A percentile compares a stretch with the other conserved stretches of the same genome.
These are phyloP conservation scores for Cephus pulcher DNA, from an alignment of 2,888 invertebrate species.

Conservation along the genomic window DNA sequence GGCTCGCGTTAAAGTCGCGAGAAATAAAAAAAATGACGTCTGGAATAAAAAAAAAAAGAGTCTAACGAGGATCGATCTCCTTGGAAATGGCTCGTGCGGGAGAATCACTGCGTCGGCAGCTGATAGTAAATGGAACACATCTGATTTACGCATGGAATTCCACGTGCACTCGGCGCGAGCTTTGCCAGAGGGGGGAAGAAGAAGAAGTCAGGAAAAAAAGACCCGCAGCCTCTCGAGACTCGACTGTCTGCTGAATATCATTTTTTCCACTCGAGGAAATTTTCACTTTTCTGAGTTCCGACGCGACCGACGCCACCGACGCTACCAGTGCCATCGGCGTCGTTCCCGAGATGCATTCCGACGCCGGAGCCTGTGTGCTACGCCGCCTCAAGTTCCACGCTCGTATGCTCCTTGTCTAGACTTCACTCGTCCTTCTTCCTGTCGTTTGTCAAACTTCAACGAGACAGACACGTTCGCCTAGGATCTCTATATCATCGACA, in stretches of 20 bases:
- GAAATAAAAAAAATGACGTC: constrained; percentile 10
- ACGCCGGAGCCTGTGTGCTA: background rate
- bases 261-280: constrained; percentile 49
- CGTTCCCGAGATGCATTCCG: background rate
- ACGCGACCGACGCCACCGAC: constrained; percentile 25
- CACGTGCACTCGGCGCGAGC: constrained; percentile 15
- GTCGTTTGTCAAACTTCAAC: constrained; percentile 46
- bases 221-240: constrained; percentile 23
- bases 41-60: constrained; percentile 9
- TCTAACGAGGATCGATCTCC: constrained; percentile 40
- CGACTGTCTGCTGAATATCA: constrained; percentile 45
- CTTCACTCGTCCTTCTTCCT: constrained; percentile 29
- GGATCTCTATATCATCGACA: constrained; percentile 3
- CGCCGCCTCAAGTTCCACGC: background rate
- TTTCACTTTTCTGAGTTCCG: constrained; percentile 41
- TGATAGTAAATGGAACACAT: constrained; percentile 41
- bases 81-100: constrained; percentile 38
- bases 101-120: constrained; percentile 29
- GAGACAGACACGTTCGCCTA: background rate
- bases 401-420: background rate
- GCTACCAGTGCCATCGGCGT: background rate
- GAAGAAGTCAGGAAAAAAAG: constrained; percentile 27
- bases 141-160: constrained; percentile 45
- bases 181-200: constrained; percentile 1
- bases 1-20: background rate